Percentiles rank a stretch among this genome's conserved stretches.
phyloP scores from a whole-genome alignment of 2,113 vertebrate genomes.

The Dermatemys mawii region DNA sequence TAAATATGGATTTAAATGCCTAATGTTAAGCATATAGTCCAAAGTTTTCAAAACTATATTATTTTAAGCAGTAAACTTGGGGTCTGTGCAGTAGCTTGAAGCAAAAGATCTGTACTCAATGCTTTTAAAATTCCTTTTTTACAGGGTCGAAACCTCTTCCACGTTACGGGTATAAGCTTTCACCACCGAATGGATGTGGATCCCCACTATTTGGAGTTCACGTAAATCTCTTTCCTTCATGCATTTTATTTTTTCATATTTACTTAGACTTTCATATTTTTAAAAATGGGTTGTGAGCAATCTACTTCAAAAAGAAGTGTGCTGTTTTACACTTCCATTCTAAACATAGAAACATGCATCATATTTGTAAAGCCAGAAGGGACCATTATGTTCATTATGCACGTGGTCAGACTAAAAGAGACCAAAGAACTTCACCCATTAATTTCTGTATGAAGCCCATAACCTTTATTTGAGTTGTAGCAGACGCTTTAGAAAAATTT shows the following conservation, averaged over 20 bases:
- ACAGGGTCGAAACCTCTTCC: constrained; percentile 89
- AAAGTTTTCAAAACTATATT: neutral
- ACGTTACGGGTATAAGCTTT: constrained; percentile 86
- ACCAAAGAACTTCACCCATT: neutral
- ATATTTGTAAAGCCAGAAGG: neutral
- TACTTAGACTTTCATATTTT: neutral
- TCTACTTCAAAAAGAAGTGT: neutral
- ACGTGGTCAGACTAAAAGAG: neutral
- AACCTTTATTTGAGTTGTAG: neutral
- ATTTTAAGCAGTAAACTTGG: neutral
- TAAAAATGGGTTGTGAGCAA: neutral
- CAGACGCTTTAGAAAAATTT: neutral
- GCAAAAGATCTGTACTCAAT: neutral
- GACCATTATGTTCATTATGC: neutral
- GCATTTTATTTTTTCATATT: neutral
- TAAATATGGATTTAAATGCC: neutral
- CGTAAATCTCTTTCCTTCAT: constrained; percentile 69
- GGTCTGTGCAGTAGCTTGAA: neutral
- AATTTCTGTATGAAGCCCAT: neutral
- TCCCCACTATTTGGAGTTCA: constrained; percentile 95
- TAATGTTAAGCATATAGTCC: neutral
- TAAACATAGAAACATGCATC: neutral
- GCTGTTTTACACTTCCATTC: neutral
- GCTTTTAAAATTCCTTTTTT: constrained; percentile 56
- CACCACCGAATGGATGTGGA: constrained; percentile 97